Evolutionary conservation across 2,797 vertebrate species (phyloP), one percentile per base, ranked within the genome.

Genomic region (Oceanodroma leucorhoa): DNA sequence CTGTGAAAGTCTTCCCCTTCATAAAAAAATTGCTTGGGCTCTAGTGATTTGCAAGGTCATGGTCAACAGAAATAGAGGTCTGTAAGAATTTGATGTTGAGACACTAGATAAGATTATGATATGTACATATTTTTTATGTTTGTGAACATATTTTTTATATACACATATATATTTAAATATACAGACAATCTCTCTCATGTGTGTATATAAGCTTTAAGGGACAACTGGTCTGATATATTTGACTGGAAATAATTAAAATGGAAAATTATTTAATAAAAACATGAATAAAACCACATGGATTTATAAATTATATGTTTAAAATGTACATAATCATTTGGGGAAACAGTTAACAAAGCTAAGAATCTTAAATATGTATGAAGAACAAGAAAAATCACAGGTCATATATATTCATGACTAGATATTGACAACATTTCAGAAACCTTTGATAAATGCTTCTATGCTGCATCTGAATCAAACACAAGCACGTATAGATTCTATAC

Each of bases 161-260:
- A 23, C 5, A 20, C 27, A 40, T 9, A 32, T 58, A 57, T 40
- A 24, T n/a, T 62, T 41, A 41, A 77, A 72, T 30, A 40, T 34
- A 30, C 3, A 60, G 10, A 29, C 10, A 65, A 29, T 32, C 2
- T 71, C 7, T 45, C 8, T 48, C 5, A 1, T 12, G 0, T 30
- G 2, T n/a, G 1, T 43, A 51, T 43, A 29, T 46, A 32, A 24
- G 5, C 2, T 67, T 60, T 53, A 50, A 40, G 34, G 4, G 34
- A 81, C 3, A 72, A 48, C 19, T 57, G 7, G 4, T 45, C 3
- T 36, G 8, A n/a, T 43, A 30, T 15, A 50, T 4, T 36, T 45
- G 22, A 61, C 17, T 21, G 40, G 27, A 62, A 71, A 86, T 10
- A 40, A 82, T 58, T n/a, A 21, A 57, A 81, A 69, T 20, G 1